Conservation (phyloP, 2,888 invertebrate genomes). For the Amorpha juglandis region DNA sequence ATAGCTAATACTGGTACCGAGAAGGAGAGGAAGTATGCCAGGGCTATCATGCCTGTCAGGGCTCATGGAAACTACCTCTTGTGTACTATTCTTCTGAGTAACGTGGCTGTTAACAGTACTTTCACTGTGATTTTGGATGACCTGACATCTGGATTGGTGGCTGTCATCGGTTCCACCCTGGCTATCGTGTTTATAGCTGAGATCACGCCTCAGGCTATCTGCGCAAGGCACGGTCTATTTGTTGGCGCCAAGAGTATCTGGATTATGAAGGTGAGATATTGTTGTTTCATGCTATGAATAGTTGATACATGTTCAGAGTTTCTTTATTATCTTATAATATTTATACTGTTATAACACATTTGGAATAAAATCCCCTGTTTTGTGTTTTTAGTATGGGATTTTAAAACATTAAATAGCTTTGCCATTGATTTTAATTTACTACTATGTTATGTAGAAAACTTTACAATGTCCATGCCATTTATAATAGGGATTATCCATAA, state of each 20-base stretch:
- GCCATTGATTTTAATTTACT: no score
- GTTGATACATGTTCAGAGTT: neutral
- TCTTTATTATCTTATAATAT: neutral
- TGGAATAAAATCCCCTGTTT: no score
- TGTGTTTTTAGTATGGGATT: no score
- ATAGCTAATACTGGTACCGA: conserved; percentile 96
- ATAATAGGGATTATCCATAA: no score
- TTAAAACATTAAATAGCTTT: no score
- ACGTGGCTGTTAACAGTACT: conserved; percentile 98
- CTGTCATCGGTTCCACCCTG: conserved; percentile 95
- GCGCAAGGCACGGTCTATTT: conserved; percentile 96
- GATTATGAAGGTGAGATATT: conserved; percentile 89
- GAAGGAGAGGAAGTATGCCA: conserved; percentile 92
- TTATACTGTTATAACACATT: neutral
- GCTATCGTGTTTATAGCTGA: conserved; percentile 99
- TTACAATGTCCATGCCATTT: no score
- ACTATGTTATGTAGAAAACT: no score
- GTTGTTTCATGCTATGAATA: neutral
- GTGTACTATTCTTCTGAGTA: conserved; percentile 91
- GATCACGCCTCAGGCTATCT: conserved; percentile 98
- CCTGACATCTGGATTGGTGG: conserved; percentile 95
- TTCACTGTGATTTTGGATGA: conserved; percentile 98
- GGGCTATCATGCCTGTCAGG: conserved; percentile 95
- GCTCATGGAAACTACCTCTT: conserved; percentile 97
- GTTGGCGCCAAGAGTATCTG: conserved; percentile 98